Evolutionary conservation across 2,113 vertebrate species (phyloP), one percentile per base, ranked within the genome.

Genomic region (Sylvietta virens): DNA sequence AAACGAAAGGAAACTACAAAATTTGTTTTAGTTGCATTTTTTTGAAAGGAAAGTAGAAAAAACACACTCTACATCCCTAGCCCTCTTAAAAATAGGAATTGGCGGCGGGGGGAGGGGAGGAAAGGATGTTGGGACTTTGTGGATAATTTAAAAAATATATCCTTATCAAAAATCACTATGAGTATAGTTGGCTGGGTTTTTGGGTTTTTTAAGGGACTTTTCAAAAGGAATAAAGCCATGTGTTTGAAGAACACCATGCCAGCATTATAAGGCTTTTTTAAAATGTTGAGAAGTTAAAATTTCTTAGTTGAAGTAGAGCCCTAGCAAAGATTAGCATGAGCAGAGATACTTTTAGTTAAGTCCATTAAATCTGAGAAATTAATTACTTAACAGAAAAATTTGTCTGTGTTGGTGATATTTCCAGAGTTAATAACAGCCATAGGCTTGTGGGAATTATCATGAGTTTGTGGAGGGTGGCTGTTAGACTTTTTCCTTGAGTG

Each of bases 71-170:
- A 6, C 33, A 54, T 71, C 13, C 16, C 24, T 44, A 47, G 14
- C 9, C 13, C 2, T 86, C 20, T 71, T 79, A 33, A 42, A 64
- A 39, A 3, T 2, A 78, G 9, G 28, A 37, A n/a, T 17, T 17
- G 33, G 0, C 6, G 2, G 8, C 4, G 0, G 3, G 15, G 18
- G 21, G 30, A 10, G 12, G 21, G 17, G 30, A 6, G 8, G 4
- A n/a, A 39, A 23, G 17, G 5, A 7, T 44, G 6, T 50, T 53
- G 35, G 62, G 37, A 37, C 16, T 57, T 77, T 7, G 10, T 53
- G 28, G 16, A 6, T 69, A 60, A 88, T 16, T 48, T 11, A 0
- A 24, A 39, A 58, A 57, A 39, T 9, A 16, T 1, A 33, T 58
- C 9, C 14, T 37, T 39, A 5, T 72, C 27, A 31, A 65, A 76